Evolutionary conservation across 2,797 vertebrate genomes (phyloP), one percentile per base, ranked within the genome.

Genomic region (Gallinago nigripennis): DNA sequence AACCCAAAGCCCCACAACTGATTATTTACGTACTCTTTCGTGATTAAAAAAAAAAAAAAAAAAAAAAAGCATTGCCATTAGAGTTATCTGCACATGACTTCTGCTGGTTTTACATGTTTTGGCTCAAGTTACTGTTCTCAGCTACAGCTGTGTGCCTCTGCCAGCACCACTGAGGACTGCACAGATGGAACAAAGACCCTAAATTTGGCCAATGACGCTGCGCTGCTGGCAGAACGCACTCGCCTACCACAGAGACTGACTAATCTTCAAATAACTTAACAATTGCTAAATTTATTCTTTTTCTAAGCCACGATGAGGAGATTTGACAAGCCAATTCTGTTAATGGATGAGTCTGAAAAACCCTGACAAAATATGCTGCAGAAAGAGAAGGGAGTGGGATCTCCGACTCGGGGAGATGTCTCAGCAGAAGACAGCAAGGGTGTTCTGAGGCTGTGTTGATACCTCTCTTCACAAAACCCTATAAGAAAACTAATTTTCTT

Each of bases 281-380:
- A 85, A 93, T 79, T 85, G 81, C 71, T 70, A 68, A 83, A 91
- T 83, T 64, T 90, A 82, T 79, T 93, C n/a, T 37, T 78, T 81
- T 82, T 61, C 45, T 63, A 87, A 94, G 86, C 28, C n/a, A 82
- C 6, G 43, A 93, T n/a, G 41, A 92, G 12, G 80, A 88, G 58
- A 86, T 93, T 79, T 86, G 85, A 83, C 91, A 90, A 92, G 23
- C 11, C n/a, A 8, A 69, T 94, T 95, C 95, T 73, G 43, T 83
- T 95, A 95, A 85, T 41, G 81, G 57, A 79, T 57, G 80, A 63
- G 69, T 80, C 35, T 72, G 31, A 65, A 85, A 77, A 66, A 33
- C 21, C 17, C 53, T 94, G 73, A 93, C 33, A 95, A 97, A 96
- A 95, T 13, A 81, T 17, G 56, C 18, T 14, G 37, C 58, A 81